These are phyloP conservation scores for Psittacus erithacus DNA, from an alignment of 2,113 vertebrate species.

Conservation along the genomic window DNA sequence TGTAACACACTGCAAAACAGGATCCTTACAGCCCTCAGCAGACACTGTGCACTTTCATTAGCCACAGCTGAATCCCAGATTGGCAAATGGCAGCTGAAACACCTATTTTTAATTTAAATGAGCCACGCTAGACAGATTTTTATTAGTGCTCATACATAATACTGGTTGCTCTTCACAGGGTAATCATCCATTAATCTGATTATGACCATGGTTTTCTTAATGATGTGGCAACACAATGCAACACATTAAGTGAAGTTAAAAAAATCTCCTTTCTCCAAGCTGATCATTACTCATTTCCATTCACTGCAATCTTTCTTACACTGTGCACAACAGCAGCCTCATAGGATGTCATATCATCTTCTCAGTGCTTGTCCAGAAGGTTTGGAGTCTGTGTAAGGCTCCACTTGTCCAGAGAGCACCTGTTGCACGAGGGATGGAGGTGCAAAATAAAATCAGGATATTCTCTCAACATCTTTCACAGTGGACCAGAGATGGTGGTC, in stretches of 20 bases:
- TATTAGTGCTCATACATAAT: neutral
- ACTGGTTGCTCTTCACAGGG: neutral
- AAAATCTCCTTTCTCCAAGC: neutral
- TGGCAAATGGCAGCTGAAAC: neutral
- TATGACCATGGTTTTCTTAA: neutral
- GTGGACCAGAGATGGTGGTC: neutral
- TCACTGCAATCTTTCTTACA: neutral
- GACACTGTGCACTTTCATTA: neutral
- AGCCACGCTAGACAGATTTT: neutral
- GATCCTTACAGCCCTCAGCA: neutral
- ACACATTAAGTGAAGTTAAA: neutral
- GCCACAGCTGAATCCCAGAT: neutral
- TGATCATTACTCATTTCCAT: accelerated
- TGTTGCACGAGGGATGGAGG: neutral
- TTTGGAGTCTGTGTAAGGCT: accelerated
- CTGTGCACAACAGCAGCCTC: neutral
- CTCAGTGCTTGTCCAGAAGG: neutral
- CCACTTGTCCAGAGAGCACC: neutral
- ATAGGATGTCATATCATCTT: neutral
- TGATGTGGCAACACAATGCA: neutral
- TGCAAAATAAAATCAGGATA: neutral
- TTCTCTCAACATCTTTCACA: neutral
- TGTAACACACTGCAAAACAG: neutral
- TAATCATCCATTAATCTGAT: neutral
- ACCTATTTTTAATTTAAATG: slow-evolving; percentile 34